Evolutionary conservation across 2,888 invertebrate species (phyloP).

Genomic region (Koerneria pararmatus): DNA sequence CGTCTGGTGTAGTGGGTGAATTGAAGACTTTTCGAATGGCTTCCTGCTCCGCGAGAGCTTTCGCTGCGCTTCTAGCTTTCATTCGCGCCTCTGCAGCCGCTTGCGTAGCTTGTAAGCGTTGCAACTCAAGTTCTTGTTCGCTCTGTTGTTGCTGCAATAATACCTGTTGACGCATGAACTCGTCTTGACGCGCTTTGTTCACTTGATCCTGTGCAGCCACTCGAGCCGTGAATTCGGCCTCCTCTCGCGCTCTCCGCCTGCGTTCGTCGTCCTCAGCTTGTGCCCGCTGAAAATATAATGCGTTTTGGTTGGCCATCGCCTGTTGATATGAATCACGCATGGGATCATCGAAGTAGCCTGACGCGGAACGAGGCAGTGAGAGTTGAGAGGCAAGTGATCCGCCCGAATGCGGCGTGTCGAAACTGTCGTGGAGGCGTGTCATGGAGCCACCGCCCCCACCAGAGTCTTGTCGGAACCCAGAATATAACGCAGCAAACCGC

Average conservation of each 20-base stretch:
- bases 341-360: slow-evolving; percentile 41
- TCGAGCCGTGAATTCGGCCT: no score
- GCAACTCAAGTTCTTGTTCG: no score
- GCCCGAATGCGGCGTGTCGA: slow-evolving; percentile 25
- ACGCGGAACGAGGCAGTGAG: slow-evolving; percentile 41
- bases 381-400: slow-evolving; percentile 13
- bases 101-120: no score
- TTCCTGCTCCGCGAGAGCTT: neutral
- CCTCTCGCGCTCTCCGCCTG: no score
- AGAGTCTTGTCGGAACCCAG: slow-evolving; percentile 22
- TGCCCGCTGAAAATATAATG: slow-evolving; percentile 1
- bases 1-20: slow-evolving; percentile 11
- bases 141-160: no score
- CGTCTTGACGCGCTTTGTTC: neutral
- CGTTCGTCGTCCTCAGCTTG: no score
- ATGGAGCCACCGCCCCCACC: slow-evolving; percentile 36
- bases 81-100: neutral
- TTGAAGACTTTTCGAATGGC: slow-evolving; percentile 12
- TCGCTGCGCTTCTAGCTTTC: neutral
- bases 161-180: no score
- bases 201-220: no score
- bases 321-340: slow-evolving; percentile 12
- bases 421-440: slow-evolving; percentile 39
- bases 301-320: slow-evolving; percentile 16
- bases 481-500: slow-evolving; percentile 11